These are phyloP conservation scores for Phthorimaea operculella DNA, from an alignment of 1,140 invertebrate species.

Conservation along the genomic window DNA sequence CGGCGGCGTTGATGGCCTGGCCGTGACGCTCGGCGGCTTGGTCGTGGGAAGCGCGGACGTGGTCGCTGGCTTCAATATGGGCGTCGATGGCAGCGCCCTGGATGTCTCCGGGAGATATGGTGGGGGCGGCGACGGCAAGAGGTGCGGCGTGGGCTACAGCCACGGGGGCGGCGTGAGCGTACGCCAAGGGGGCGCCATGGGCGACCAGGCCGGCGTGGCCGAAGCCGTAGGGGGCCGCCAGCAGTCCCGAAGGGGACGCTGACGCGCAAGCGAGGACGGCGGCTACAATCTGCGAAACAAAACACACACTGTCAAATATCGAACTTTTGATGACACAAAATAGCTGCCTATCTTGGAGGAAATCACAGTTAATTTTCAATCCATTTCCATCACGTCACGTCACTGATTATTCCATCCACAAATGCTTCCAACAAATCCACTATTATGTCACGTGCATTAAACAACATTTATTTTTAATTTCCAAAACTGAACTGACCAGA, in stretches of 20 bases:
- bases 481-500: conserved; percentile 44
- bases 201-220: conserved; percentile 30
- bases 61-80: conserved; percentile 54
- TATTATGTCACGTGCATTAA: conserved; percentile 20
- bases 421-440: conserved; percentile 32
- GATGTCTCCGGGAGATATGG: conserved; percentile 54
- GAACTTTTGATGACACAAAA: conserved; percentile 2
- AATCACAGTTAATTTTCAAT: background rate
- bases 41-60: conserved; percentile 62
- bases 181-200: conserved; percentile 28
- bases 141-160: conserved; percentile 33
- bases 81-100: conserved; percentile 55
- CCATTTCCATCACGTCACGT: background rate
- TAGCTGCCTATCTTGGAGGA: background rate
- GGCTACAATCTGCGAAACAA: conserved; percentile 54
- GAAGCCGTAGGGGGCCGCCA: conserved; percentile 40
- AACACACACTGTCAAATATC: conserved; percentile 25
- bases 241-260: conserved; percentile 52
- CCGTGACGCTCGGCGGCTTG: conserved; percentile 70
- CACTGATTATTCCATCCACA: conserved; percentile 2
- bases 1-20: conserved; percentile 68
- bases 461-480: background rate
- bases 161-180: conserved; percentile 33
- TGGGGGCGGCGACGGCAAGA: conserved; percentile 41
- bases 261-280: conserved; percentile 59